phyloP scores from a whole-genome alignment of 2,113 vertebrate species.

The Boulengeromyrus knoepffleri region DNA sequence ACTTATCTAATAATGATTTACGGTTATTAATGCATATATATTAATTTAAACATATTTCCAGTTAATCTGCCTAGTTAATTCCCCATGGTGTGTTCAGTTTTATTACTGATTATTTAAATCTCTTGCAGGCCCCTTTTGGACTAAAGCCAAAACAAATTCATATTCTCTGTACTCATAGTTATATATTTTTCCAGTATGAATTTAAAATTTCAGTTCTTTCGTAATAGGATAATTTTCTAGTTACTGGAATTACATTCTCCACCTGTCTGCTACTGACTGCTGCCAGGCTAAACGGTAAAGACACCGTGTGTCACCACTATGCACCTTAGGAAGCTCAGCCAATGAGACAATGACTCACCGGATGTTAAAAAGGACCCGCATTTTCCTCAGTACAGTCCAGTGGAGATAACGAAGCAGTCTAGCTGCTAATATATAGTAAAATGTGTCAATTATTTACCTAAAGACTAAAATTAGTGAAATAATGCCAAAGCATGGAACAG shows the following conservation, averaged over 20 bases:
- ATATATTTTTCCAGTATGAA: not conserved
- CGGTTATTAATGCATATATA: not conserved
- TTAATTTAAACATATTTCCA: not conserved
- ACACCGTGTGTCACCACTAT: not conserved
- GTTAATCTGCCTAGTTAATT: not conserved
- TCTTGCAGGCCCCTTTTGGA: not conserved
- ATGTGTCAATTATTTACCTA: not conserved
- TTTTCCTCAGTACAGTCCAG: not conserved
- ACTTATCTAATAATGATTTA: not conserved
- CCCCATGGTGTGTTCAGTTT: not conserved
- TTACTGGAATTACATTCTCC: not conserved
- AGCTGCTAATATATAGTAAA: not conserved
- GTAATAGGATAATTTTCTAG: not conserved
- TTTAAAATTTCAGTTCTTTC: not conserved
- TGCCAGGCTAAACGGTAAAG: not conserved
- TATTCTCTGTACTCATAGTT: not conserved
- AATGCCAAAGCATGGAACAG: not conserved
- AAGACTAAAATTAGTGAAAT: not conserved
- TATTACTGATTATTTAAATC: not conserved
- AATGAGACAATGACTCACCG: not conserved
- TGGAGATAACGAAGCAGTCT: not conserved
- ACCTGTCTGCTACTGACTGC: not conserved
- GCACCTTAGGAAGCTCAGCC: not conserved
- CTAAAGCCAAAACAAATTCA: not conserved
- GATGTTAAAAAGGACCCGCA: not conserved